Evolutionary conservation across 2,113 vertebrate genomes (phyloP).

Genomic region (Xiphophorus hellerii): DNA sequence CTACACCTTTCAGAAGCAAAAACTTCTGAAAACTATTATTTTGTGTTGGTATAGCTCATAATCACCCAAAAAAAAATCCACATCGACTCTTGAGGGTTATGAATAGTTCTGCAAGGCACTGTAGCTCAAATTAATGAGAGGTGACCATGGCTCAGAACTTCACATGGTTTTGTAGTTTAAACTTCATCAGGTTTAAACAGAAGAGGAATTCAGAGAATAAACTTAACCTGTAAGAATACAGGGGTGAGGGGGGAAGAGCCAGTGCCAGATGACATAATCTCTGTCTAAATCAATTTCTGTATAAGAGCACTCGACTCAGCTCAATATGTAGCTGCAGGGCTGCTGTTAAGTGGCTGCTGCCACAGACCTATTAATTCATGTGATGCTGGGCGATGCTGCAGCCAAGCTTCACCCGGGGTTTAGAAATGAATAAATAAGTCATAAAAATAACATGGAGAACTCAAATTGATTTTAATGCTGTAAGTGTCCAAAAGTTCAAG

Average conservation of each 20-base stretch:
- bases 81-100: neutral
- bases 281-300: conserved; percentile 73
- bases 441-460: conserved; percentile 1
- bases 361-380: conserved; percentile 72
- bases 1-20: neutral
- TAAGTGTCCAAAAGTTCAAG: neutral
- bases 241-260: conserved; percentile 23
- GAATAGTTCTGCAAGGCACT: neutral
- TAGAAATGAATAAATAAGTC: conserved; percentile 10
- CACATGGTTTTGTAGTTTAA: neutral
- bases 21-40: neutral
- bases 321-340: conserved; percentile 73
- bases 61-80: neutral
- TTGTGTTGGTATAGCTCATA: neutral
- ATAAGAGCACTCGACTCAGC: conserved; percentile 71
- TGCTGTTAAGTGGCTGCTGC: conserved; percentile 70
- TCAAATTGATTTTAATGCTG: neutral
- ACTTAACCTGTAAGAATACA: conserved; percentile 42
- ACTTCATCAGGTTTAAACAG: conserved; percentile 11
- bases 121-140: neutral
- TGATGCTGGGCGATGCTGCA: conserved; percentile 47
- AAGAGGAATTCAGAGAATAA: conserved; percentile 38
- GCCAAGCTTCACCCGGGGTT: conserved; percentile 40
- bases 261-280: conserved; percentile 70
- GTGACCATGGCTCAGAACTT: neutral